Evolutionary conservation across 2,888 invertebrate species (phyloP).

Genomic region (Cephonodes hylas): DNA sequence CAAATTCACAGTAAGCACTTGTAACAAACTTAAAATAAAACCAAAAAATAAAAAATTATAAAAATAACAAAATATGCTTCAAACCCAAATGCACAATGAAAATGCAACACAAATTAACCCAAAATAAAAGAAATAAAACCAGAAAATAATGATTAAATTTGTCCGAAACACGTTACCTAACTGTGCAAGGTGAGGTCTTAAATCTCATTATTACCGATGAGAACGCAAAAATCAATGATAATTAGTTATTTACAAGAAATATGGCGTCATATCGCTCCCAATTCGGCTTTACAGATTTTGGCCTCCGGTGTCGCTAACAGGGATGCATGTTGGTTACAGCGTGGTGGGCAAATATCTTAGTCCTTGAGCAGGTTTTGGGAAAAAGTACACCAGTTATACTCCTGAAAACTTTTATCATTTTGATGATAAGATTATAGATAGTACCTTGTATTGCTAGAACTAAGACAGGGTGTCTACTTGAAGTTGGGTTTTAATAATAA

Average conservation of each 20-base stretch:
- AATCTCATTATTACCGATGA: neutral
- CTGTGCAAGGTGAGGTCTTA: neutral
- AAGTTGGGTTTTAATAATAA: no score
- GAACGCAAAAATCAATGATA: conserved; percentile 14
- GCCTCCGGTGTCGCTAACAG: neutral
- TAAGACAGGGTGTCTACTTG: no score
- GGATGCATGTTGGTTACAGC: neutral
- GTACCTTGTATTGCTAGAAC: no score
- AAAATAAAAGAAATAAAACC: neutral
- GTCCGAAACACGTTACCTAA: neutral
- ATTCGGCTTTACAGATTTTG: conserved; percentile 5
- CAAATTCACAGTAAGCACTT: no score
- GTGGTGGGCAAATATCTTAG: neutral
- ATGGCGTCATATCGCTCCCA: conserved; percentile 21
- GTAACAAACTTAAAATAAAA: no score
- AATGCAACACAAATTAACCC: neutral
- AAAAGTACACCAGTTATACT: no score
- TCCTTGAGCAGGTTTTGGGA: no score
- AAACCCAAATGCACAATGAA: neutral
- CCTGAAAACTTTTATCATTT: no score
- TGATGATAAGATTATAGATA: no score
- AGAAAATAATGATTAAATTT: neutral
- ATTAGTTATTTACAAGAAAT: conserved; percentile 13
- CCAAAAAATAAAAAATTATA: no score
- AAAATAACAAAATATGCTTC: no score